These are phyloP conservation scores for Lophius piscatorius DNA, from an alignment of 2,113 vertebrate species.

Conservation along the genomic window DNA sequence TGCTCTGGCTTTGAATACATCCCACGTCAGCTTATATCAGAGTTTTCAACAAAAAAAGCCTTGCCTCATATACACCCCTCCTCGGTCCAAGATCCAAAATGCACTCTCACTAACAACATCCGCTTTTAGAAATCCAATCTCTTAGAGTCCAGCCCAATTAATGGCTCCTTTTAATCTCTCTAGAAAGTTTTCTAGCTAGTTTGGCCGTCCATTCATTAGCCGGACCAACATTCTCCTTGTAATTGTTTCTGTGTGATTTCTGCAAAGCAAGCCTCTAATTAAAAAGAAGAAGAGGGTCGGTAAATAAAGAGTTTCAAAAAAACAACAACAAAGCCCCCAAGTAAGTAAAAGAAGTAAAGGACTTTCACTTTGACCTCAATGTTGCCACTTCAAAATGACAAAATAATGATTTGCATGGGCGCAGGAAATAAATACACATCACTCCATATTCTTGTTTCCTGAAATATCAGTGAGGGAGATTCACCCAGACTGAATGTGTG, in stretches of 20 bases:
- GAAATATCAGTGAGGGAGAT: constrained; percentile 13
- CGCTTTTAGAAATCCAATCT: constrained; percentile 26
- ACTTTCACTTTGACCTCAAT: too few species aligned
- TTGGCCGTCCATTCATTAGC: constrained; percentile 52
- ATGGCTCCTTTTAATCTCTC: constrained; percentile 38
- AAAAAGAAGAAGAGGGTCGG: constrained; percentile 33
- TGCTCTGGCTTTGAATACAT: constrained; percentile 38
- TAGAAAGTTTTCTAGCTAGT: constrained; percentile 35
- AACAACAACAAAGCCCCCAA: constrained; percentile 22
- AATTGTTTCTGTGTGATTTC: constrained; percentile 63
- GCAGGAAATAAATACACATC: constrained; percentile 14
- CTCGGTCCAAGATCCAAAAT: constrained; percentile 29
- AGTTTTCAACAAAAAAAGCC: constrained; percentile 25
- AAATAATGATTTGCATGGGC: too few species aligned
- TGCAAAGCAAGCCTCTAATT: constrained; percentile 50
- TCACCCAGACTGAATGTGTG: constrained; percentile 3
- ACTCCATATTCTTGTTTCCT: constrained; percentile 15
- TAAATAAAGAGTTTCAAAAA: constrained; percentile 12
- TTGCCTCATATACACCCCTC: constrained; percentile 16
- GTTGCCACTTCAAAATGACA: too few species aligned
- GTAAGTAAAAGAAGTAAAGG: constrained; percentile 25
- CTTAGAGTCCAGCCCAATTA: constrained; percentile 35
- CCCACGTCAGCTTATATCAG: constrained; percentile 39
- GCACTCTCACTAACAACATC: constrained; percentile 18
- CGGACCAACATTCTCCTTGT: constrained; percentile 40